phyloP scores from a whole-genome alignment of 1,140 invertebrate genomes.

The Atta texana region DNA sequence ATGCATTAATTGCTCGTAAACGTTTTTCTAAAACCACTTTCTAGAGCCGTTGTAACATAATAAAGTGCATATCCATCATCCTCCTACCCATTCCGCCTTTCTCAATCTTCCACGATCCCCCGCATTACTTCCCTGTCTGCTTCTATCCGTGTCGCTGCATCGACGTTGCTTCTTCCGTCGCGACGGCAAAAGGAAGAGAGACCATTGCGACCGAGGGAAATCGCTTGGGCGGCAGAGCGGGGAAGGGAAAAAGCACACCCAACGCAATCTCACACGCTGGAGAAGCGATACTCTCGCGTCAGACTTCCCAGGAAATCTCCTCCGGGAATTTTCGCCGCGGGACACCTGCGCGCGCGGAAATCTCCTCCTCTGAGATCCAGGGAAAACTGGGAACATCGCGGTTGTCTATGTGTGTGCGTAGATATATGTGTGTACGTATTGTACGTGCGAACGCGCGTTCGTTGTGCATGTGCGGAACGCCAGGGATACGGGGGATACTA shows the following conservation, averaged over 20 bases:
- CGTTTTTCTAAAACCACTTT: not conserved
- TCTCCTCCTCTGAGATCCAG: slow-evolving; percentile 58
- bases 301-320: slow-evolving; percentile 74
- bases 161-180: slow-evolving; percentile 56
- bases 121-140: slow-evolving; percentile 42
- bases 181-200: slow-evolving; percentile 46
- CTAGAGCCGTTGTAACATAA: slow-evolving; percentile 15
- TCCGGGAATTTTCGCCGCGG: slow-evolving; percentile 78
- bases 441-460: not conserved
- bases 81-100: not conserved
- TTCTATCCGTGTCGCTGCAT: slow-evolving; percentile 57
- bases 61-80: slow-evolving; percentile 60
- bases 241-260: slow-evolving; percentile 42
- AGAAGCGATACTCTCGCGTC: slow-evolving; percentile 74
- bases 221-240: slow-evolving; percentile 47
- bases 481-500: slow-evolving; percentile 44
- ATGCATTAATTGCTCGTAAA: slow-evolving; percentile 45
- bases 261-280: slow-evolving; percentile 74
- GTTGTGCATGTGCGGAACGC: not conserved
- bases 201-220: slow-evolving; percentile 24
- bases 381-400: slow-evolving; percentile 40
- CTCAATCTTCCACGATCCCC: slow-evolving; percentile 44
- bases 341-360: slow-evolving; percentile 75
- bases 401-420: too few species aligned
- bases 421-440: not conserved